Evolutionary conservation across 1,140 invertebrate genomes (phyloP).

Genomic region (Eubasilissa regina): DNA sequence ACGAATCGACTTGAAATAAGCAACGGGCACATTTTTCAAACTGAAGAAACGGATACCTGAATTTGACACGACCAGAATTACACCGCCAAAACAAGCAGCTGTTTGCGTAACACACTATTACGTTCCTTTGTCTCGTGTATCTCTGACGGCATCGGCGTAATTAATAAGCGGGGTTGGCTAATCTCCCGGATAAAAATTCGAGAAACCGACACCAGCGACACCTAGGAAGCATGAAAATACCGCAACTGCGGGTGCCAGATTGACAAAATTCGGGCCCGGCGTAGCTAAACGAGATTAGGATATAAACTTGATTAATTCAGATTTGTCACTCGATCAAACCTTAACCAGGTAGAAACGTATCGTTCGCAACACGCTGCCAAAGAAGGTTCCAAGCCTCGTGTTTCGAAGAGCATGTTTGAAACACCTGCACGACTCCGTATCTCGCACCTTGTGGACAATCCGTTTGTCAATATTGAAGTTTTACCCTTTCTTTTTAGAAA

Average conservation of each 20-base stretch:
- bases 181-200: neutral
- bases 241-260: conserved; percentile 2
- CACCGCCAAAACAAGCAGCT: neutral
- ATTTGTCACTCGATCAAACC: too few relatives aligned
- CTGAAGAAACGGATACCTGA: neutral
- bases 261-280: neutral
- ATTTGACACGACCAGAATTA: neutral
- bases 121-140: neutral
- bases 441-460: too few relatives aligned
- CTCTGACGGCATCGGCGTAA: neutral
- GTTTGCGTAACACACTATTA: neutral
- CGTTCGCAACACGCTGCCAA: too few relatives aligned
- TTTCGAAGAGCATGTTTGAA: too few relatives aligned
- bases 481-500: too few relatives aligned
- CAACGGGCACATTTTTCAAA: neutral
- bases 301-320: too few relatives aligned
- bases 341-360: too few relatives aligned
- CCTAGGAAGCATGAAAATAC: neutral
- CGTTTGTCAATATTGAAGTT: too few relatives aligned
- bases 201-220: neutral
- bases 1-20: neutral
- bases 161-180: conserved; percentile 15
- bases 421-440: too few relatives aligned
- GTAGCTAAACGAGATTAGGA: too few relatives aligned
- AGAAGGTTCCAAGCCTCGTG: too few relatives aligned